Percentiles rank a stretch among this genome's conserved stretches.
phyloP scores from a whole-genome alignment of 2,113 vertebrate genomes.

The Alouatta palliata region DNA sequence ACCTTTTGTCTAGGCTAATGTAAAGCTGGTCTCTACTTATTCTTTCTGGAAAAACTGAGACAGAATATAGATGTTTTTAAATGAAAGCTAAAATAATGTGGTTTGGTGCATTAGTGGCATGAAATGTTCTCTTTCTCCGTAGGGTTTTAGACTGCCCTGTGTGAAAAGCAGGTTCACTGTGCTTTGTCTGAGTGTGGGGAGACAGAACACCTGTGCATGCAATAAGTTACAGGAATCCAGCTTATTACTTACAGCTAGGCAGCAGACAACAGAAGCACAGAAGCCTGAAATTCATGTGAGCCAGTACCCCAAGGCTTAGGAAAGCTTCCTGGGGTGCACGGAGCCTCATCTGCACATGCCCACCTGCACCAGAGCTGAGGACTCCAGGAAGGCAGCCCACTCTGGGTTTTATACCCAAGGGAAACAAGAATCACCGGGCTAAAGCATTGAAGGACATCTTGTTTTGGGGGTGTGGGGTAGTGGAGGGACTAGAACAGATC shows the following conservation, averaged over 20 bases:
- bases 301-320: background rate
- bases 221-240: background rate
- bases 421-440: background rate
- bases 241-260: background rate
- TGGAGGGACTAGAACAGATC: background rate
- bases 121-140: background rate
- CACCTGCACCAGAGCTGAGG: background rate
- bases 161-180: background rate
- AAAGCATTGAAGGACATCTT: background rate
- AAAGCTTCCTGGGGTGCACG: background rate
- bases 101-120: background rate
- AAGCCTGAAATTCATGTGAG: background rate
- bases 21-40: background rate
- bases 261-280: background rate
- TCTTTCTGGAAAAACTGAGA: background rate
- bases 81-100: background rate
- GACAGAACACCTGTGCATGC: background rate
- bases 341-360: background rate
- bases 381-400: background rate
- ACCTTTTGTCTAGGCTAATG: background rate
- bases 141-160: background rate
- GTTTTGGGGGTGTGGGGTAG: background rate
- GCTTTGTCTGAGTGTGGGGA: background rate
- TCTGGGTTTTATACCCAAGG: background rate
- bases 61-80: background rate